Percentiles rank a stretch among this genome's conserved stretches.
Evolutionary conservation across 2,797 vertebrate genomes (phyloP).

Genomic region (Microctenopoma stevenorrisi): DNA sequence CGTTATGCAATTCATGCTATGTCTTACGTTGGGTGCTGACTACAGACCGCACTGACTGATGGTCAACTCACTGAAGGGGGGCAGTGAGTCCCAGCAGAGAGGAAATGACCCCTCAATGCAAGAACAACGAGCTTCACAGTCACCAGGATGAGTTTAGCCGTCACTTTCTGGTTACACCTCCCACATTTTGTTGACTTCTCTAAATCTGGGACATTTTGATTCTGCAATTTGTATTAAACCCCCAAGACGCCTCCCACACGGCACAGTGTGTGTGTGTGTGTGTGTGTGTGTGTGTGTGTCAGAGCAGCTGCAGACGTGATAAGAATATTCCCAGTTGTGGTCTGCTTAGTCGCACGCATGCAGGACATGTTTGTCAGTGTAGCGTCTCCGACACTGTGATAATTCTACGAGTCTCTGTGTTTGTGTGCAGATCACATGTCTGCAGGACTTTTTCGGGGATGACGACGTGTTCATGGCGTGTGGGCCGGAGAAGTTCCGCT

Average conservation of each 20-base stretch:
- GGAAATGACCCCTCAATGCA: too few relatives aligned
- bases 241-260: constrained; percentile 36
- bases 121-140: too few relatives aligned
- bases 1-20: too few relatives aligned
- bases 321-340: constrained; percentile 44
- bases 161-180: background rate
- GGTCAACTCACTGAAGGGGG: too few relatives aligned
- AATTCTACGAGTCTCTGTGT: constrained; percentile 40
- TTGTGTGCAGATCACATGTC: constrained; percentile 89
- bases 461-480: constrained; percentile 98
- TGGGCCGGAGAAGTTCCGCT: constrained; percentile 95
- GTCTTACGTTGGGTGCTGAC: too few relatives aligned
- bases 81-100: too few relatives aligned
- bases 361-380: background rate
- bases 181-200: background rate
- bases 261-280: background rate
- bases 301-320: constrained; percentile 16
- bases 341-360: background rate
- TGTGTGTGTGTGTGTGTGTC: constrained; percentile 3
- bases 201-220: constrained; percentile 38
- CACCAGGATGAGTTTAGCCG: too few relatives aligned
- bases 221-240: constrained; percentile 55
- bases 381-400: background rate
- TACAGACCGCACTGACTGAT: too few relatives aligned
- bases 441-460: constrained; percentile 97